phyloP scores from a whole-genome alignment of 2,113 vertebrate genomes.

The Crotalus helleri region DNA sequence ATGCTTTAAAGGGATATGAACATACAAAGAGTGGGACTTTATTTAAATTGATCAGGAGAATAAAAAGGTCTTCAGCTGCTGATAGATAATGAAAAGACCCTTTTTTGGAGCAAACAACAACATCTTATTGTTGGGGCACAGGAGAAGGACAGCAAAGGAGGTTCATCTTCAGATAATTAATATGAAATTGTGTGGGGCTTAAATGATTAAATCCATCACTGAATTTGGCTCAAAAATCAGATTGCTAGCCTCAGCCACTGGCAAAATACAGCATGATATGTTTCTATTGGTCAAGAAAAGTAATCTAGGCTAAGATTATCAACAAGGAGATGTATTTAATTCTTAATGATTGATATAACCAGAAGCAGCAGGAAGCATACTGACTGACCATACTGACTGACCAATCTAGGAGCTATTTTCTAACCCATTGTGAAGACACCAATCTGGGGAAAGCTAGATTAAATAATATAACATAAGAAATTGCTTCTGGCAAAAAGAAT shows the following conservation, averaged over 20 bases:
- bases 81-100: not conserved
- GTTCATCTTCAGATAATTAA: not conserved
- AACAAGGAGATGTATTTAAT: not conserved
- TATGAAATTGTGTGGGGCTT: not conserved
- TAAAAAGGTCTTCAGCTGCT: not conserved
- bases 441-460: not conserved
- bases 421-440: not conserved
- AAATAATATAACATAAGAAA: slow-evolving; percentile 29
- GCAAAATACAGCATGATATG: not conserved
- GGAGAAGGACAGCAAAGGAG: not conserved
- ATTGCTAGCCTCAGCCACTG: not conserved
- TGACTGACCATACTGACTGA: not conserved
- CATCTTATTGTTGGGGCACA: not conserved
- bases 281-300: not conserved
- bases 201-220: not conserved
- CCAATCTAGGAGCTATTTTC: not conserved
- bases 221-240: not conserved
- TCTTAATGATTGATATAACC: not conserved
- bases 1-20: not conserved
- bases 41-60: not conserved
- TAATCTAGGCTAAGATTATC: not conserved
- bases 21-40: not conserved
- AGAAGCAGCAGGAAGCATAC: not conserved
- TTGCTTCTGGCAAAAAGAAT: slow-evolving; percentile 7
- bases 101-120: not conserved